These are phyloP conservation scores for Apamea sordens DNA, from an alignment of 2,888 invertebrate genomes.

Conservation along the genomic window DNA sequence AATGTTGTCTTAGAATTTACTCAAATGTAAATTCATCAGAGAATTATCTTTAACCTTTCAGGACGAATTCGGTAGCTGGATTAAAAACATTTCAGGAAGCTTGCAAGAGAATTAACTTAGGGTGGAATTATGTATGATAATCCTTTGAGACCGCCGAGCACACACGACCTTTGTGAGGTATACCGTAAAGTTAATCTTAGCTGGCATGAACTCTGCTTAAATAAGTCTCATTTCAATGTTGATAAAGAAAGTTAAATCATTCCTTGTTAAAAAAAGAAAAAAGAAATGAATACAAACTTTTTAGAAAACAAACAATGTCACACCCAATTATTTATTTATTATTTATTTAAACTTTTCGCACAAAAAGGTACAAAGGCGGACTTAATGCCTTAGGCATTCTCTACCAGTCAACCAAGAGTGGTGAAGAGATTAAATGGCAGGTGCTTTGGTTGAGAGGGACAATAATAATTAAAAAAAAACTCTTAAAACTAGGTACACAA, in stretches of 20 bases:
- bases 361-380: too few relatives aligned
- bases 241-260: neutral
- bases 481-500: too few relatives aligned
- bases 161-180: constrained; percentile 23
- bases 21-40: neutral
- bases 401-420: too few relatives aligned
- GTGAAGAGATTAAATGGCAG: too few relatives aligned
- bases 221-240: neutral
- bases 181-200: constrained; percentile 22
- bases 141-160: constrained; percentile 19
- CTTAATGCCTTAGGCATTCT: too few relatives aligned
- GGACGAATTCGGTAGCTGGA: constrained; percentile 2
- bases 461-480: too few relatives aligned
- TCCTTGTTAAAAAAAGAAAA: neutral
- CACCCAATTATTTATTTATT: too few relatives aligned
- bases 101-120: constrained; percentile 22
- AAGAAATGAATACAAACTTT: neutral
- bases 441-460: too few relatives aligned
- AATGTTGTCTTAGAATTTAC: neutral
- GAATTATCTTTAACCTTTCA: neutral
- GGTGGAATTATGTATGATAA: constrained; percentile 29
- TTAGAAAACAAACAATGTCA: neutral
- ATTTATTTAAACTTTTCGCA: too few relatives aligned
- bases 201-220: neutral
- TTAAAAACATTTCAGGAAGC: constrained; percentile 23